Conservation (phyloP, 2,113 vertebrate genomes). For the Herpetotheres cachinnans region DNA sequence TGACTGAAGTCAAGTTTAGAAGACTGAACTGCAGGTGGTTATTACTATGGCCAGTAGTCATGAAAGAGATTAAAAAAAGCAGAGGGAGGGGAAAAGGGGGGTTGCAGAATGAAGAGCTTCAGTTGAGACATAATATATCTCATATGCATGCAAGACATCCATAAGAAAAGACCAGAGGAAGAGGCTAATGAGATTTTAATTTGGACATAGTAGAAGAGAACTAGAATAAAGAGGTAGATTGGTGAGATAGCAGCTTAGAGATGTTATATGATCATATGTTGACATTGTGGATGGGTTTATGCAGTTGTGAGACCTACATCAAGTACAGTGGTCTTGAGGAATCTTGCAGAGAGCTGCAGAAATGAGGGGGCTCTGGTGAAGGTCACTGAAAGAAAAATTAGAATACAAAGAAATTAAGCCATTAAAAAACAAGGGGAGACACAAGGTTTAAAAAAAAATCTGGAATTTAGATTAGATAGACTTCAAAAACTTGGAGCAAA, state of each 20-base stretch:
- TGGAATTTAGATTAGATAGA: background rate
- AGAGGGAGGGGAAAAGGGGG: rapidly evolving
- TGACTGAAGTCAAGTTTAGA: background rate
- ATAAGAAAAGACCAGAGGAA: background rate
- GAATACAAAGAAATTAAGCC: background rate
- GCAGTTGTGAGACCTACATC: background rate
- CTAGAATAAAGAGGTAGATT: background rate
- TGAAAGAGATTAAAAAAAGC: background rate
- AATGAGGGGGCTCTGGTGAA: background rate
- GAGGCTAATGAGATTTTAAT: background rate
- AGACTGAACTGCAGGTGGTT: background rate
- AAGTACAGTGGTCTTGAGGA: background rate
- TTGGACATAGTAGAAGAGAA: background rate
- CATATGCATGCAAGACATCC: background rate
- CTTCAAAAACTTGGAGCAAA: background rate
- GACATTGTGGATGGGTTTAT: background rate
- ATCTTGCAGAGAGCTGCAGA: background rate
- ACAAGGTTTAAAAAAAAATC: background rate
- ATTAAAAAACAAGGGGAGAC: background rate
- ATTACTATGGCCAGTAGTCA: background rate
- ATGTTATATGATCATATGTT: background rate
- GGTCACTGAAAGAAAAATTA: background rate
- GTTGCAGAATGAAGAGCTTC: background rate
- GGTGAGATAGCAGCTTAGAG: background rate
- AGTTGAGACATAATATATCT: background rate